Base-by-base conservation (phyloP, 2,113 vertebrate genomes). In the Paracanthobrama guichenoti region DNA sequence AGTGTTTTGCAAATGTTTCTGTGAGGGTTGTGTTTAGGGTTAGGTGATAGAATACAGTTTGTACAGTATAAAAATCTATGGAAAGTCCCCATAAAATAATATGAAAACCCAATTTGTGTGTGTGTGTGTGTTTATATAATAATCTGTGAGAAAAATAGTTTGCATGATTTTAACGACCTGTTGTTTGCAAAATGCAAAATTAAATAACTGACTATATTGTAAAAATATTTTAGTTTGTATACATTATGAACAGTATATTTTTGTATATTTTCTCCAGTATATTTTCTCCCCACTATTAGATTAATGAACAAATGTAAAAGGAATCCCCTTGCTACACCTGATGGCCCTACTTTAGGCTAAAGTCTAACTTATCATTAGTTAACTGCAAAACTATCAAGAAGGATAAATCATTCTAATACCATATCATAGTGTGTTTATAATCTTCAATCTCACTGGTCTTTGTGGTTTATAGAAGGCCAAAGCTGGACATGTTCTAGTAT, bases 401-500 rank as follows among this genome's bases (percentile, higher is more conserved):
- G 2, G 2, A 64, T 28, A 13, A 28, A 67, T 69, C 20, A 12
- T n/a, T n/a, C 66, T 5, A 69, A 39, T 69, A 69, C 31, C 2
- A 20, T 42, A 69, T 22, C 9, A 11, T 69, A 9, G 2, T 69
- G 14, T 66, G 13, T 67, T 35, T 22, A 67, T 22, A 42, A 42
- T 69, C 9, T n/a, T 69, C 20, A 24, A 44, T 39, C 57, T 83
- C 16, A 69, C 20, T 11, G 28, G 53, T 57, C 46, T 48, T 22
- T 44, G 60, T 57, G 50, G 60, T 62, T 76, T 53, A 64, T 46
- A 80, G 77, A 28, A 26, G n/a, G 48, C 50, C 87, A 85, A 66
- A 86, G 89, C 87, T 88, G 93, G 91, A 75, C 87, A 57, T 18
- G 14, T 79, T 79, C 11, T 59, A 44, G 79, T 39, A 46, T 39